phyloP scores from a whole-genome alignment of 2,797 vertebrate species.

The Taeniopygia guttata region DNA sequence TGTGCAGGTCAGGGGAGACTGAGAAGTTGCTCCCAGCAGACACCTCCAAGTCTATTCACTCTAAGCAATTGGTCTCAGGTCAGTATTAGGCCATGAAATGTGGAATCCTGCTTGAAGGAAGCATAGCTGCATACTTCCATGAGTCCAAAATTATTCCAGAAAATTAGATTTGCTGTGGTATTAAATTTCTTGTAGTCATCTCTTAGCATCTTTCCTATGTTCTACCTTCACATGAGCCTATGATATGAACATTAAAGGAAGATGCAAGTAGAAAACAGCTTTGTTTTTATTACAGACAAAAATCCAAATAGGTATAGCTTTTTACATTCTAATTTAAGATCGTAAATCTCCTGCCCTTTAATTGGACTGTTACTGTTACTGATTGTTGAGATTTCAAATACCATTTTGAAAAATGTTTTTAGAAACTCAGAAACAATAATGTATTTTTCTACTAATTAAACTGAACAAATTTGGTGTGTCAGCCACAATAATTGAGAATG shows the following conservation, averaged over 20 bases:
- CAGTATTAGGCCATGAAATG: not conserved
- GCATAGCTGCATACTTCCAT: rapidly evolving
- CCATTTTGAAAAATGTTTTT: not conserved
- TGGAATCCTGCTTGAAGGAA: not conserved
- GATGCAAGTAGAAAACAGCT: not conserved
- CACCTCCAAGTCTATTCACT: not conserved
- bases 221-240: not conserved
- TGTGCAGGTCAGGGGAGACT: not conserved
- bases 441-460: not conserved
- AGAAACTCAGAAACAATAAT: not conserved
- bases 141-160: not conserved
- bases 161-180: not conserved
- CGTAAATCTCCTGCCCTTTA: not conserved
- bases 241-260: not conserved
- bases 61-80: not conserved
- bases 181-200: not conserved
- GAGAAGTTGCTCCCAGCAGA: not conserved
- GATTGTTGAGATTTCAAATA: not conserved
- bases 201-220: not conserved
- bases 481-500: not conserved
- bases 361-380: not conserved
- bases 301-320: not conserved
- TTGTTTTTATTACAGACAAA: not conserved
- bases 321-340: not conserved
- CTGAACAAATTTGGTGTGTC: not conserved